phyloP scores from a whole-genome alignment of 2,113 vertebrate genomes.

The Aspidoscelis tigris region DNA sequence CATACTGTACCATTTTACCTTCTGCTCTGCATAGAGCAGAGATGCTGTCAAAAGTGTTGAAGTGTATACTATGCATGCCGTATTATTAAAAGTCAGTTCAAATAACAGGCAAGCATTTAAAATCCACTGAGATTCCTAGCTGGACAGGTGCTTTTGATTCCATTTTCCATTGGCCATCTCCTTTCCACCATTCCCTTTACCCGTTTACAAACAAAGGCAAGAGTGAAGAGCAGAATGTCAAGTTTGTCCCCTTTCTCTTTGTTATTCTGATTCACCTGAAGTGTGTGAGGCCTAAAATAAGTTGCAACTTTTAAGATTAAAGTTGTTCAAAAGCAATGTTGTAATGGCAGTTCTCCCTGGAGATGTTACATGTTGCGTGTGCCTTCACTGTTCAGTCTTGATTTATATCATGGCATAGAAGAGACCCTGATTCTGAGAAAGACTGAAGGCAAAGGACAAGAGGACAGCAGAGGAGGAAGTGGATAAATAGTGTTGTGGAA shows the following conservation, averaged over 20 bases:
- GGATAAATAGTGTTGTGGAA: too few species aligned
- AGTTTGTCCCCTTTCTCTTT: background rate
- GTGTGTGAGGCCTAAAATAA: background rate
- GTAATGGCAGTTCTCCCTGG: background rate
- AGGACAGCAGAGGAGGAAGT: too few species aligned
- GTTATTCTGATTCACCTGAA: background rate
- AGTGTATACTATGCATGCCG: background rate
- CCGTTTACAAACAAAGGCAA: background rate
- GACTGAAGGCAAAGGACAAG: too few species aligned
- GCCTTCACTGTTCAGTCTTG: background rate
- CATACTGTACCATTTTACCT: background rate
- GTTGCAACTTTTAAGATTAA: background rate
- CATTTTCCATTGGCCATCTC: background rate
- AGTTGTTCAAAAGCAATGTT: background rate
- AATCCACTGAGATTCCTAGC: too few species aligned
- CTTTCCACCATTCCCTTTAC: background rate
- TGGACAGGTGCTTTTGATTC: background rate
- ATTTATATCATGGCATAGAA: background rate
- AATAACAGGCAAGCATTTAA: background rate
- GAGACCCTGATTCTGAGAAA: too few species aligned
- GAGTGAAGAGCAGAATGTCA: background rate
- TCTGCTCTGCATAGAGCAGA: background rate
- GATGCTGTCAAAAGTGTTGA: background rate
- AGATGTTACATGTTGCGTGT: background rate
- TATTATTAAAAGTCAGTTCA: background rate